phyloP scores from a whole-genome alignment of 2,797 vertebrate species.

The Phrynocephalus forsythii region DNA sequence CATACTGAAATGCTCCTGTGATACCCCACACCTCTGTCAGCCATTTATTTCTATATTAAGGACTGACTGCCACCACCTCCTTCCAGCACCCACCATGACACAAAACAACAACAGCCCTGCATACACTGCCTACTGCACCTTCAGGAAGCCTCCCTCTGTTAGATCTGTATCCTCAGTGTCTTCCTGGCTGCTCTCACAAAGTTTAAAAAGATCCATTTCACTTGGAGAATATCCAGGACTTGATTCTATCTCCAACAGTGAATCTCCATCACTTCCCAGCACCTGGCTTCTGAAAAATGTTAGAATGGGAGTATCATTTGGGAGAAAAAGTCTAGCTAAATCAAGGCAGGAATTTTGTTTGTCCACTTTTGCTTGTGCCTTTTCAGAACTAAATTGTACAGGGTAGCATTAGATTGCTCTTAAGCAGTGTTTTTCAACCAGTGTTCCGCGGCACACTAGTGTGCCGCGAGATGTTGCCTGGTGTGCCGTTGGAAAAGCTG shows the following conservation, averaged over 20 bases:
- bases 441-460: too few species aligned
- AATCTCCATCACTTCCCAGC: slow-evolving; percentile 83
- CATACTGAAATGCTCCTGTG: not conserved
- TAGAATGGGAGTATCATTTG: slow-evolving; percentile 52
- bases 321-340: slow-evolving; percentile 24
- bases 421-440: too few species aligned
- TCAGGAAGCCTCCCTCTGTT: slow-evolving; percentile 72
- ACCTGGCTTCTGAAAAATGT: slow-evolving; percentile 79
- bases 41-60: slow-evolving; percentile 2
- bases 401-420: not conserved
- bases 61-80: slow-evolving; percentile 14
- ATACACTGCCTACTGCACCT: slow-evolving; percentile 70
- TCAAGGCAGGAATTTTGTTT: not conserved
- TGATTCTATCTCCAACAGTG: slow-evolving; percentile 82
- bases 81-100: slow-evolving; percentile 45
- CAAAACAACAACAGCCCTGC: slow-evolving; percentile 47
- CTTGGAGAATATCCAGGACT: slow-evolving; percentile 78
- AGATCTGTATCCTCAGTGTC: slow-evolving; percentile 71
- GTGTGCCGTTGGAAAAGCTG: too few species aligned
- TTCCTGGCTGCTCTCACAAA: slow-evolving; percentile 81
- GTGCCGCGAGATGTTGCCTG: too few species aligned
- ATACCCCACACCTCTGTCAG: slow-evolving; percentile 13
- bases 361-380: not conserved
- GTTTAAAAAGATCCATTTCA: slow-evolving; percentile 75
- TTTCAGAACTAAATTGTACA: not conserved